Conservation (phyloP, 2,888 invertebrate genomes). For the Phymatocera aterrima region DNA sequence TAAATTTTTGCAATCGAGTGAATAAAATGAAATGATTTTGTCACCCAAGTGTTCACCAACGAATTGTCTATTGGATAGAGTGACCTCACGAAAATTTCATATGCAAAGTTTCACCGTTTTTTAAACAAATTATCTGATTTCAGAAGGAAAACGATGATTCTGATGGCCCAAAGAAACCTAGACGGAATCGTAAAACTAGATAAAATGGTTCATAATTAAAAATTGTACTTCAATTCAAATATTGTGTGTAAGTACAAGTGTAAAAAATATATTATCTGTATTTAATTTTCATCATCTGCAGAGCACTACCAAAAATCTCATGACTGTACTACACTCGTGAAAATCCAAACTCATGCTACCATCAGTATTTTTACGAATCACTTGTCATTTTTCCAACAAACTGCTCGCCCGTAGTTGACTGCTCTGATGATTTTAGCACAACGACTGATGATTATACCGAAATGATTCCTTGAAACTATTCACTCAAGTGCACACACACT, state of each 20-base stretch:
- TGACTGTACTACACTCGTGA: background rate
- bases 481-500: no score
- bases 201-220: background rate
- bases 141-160: background rate
- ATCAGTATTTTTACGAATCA: background rate
- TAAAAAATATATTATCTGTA: background rate
- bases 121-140: background rate
- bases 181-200: conserved; percentile 14
- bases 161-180: background rate
- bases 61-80: background rate
- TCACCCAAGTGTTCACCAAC: no score
- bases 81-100: background rate
- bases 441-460: background rate
- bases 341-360: background rate
- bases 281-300: background rate
- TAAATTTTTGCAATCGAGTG: no score
- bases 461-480: no score
- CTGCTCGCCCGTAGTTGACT: background rate
- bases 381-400: background rate
- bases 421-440: background rate
- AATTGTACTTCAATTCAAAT: background rate
- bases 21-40: no score
- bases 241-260: background rate
- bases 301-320: background rate
- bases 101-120: background rate